Percentiles rank a stretch among this genome's conserved stretches.
phyloP scores from a whole-genome alignment of 1,140 invertebrate species.

The Popillia japonica region DNA sequence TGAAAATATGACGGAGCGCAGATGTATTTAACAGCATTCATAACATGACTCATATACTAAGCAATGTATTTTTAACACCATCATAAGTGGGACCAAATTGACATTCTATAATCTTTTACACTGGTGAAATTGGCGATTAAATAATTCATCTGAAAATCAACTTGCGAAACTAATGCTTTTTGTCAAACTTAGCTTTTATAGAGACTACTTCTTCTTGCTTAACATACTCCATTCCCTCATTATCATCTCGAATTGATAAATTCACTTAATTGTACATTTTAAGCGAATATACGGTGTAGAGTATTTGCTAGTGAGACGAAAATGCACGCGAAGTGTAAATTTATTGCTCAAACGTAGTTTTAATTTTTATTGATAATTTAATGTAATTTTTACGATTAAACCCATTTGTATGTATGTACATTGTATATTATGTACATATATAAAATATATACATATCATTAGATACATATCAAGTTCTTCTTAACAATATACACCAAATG shows the following conservation, averaged over 20 bases:
- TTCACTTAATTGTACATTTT: neutral
- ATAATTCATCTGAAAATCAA: too few relatives aligned
- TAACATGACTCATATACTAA: neutral
- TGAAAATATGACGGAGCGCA: too few relatives aligned
- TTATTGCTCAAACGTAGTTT: slow-evolving; percentile 3
- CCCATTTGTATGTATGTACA: neutral
- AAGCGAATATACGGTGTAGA: neutral
- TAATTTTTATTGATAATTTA: slow-evolving; percentile 14
- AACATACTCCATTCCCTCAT: neutral
- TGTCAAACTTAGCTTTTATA: neutral
- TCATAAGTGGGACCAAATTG: slow-evolving; percentile 24
- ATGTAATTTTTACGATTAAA: neutral
- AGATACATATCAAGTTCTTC: neutral
- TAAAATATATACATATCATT: slow-evolving; percentile 16
- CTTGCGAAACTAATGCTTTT: neutral
- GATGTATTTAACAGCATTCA: too few relatives aligned
- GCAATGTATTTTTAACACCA: slow-evolving; percentile 23
- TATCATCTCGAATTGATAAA: neutral
- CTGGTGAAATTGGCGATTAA: neutral
- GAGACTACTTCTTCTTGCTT: too few relatives aligned
- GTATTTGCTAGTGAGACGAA: neutral
- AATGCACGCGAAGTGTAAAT: slow-evolving; percentile 5
- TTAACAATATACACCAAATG: neutral
- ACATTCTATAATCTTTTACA: neutral
- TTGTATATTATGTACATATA: neutral